A percentile compares a stretch with the other conserved stretches of the same genome.
These are phyloP conservation scores for Rhynchophorus ferrugineus DNA, from an alignment of 1,140 invertebrate species.

Conservation along the genomic window DNA sequence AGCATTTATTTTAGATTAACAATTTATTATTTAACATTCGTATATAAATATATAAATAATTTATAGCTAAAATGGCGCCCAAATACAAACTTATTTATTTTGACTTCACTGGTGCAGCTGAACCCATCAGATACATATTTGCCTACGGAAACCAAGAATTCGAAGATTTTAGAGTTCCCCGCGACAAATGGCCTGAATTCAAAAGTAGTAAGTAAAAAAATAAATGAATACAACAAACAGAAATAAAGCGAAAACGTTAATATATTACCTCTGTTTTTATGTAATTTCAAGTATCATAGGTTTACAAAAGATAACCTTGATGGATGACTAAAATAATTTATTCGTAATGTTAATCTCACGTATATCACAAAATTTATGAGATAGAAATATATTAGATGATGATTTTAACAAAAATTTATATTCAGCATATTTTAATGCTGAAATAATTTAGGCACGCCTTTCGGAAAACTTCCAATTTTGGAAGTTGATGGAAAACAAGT, in stretches of 20 bases:
- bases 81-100: slow-evolving; percentile 52
- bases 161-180: slow-evolving; percentile 48
- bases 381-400: no score
- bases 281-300: no score
- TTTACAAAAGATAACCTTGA: no score
- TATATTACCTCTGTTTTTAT: no score
- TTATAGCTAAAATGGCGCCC: slow-evolving; percentile 29
- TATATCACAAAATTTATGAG: no score
- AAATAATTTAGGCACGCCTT: slow-evolving; percentile 59
- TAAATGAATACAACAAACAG: background rate
- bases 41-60: no score
- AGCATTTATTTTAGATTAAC: no score
- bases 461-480: slow-evolving; percentile 64
- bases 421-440: no score
- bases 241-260: background rate
- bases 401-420: no score
- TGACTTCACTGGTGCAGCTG: slow-evolving; percentile 52
- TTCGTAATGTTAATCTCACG: no score
- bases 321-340: no score
- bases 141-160: slow-evolving; percentile 49
- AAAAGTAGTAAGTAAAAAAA: slow-evolving; percentile 37
- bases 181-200: slow-evolving; percentile 46
- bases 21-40: no score
- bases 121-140: slow-evolving; percentile 52
- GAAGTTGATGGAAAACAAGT: slow-evolving; percentile 60